Evolutionary conservation across 2,797 vertebrate species (phyloP), one percentile per base, ranked within the genome.

Genomic region (Ispidina lecontei): DNA sequence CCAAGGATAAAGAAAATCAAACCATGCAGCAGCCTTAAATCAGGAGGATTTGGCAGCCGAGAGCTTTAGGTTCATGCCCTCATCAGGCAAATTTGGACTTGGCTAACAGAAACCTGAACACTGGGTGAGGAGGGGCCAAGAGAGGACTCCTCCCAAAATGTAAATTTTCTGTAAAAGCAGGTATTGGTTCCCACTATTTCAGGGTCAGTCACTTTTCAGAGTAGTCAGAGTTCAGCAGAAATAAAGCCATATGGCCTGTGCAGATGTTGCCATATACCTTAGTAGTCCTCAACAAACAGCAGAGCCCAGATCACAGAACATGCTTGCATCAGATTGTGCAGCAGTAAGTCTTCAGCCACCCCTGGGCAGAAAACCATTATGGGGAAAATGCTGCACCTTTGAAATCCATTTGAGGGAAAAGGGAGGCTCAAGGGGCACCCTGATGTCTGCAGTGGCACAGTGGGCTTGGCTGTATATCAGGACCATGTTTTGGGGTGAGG

Each of bases 391-490:
- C 35, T 65, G 33, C 58, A 49, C 35, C 26, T 14, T 49, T 64
- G 46, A 74, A 77, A 85, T 16, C 29, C 14, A 8, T 58, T 23
- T 44, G 26, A 82, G 37, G 37, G 31, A 74, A 55, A 84, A 71
- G 14, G 20, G 26, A 8, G 6, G 4, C 8, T 89, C 12, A 9
- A 20, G 37, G n/a, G 28, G 6, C 1, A 1, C 46, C 46, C 37
- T 63, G 39, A 10, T 39, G 29, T 35, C 22, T 46, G 44, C 56
- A 63, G 4, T 2, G 14, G 43, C 43, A 83, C n/a, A 77, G 65
- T 3, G 0, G 49, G 20, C n/a, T 14, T 0, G 0, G 22, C 11
- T 76, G 8, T 46, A 52, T 14, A 22, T 22, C 1, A 1, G n/a
- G 64, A 73, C 37, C 2, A 4, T 14, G 15, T 58, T 80, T 47